A percentile compares a stretch with the other conserved stretches of the same genome.
phyloP scores from a whole-genome alignment of 37 sponge, comb jelly and placozoan genomes.

The Petrosia ficiformis region DNA sequence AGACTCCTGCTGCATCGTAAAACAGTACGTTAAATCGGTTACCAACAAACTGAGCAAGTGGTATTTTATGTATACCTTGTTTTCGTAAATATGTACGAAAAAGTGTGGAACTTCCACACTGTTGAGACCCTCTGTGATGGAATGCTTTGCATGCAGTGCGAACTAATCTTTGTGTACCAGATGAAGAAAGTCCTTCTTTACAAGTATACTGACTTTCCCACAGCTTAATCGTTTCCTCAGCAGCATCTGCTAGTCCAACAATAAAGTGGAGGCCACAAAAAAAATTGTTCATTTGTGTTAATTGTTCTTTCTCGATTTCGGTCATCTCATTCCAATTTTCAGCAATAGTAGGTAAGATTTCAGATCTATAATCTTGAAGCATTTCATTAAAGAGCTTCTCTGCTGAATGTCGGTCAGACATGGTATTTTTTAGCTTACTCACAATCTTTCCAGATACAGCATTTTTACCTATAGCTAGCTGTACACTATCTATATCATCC shows the following conservation, averaged over 20 bases:
- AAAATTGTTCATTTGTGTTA: constrained; percentile 29
- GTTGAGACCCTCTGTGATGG: constrained; percentile 5
- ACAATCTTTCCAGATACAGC: too few species aligned
- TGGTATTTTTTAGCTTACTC: too few species aligned
- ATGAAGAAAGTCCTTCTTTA: too few species aligned
- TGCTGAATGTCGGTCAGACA: too few species aligned
- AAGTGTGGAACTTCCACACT: neutral
- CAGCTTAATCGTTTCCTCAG: constrained; percentile 4
- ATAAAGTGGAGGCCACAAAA: too few species aligned
- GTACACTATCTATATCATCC: constrained; percentile 27
- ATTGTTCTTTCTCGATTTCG: neutral
- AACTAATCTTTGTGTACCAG: constrained; percentile 4
- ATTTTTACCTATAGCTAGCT: too few species aligned
- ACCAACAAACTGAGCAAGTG: constrained; percentile 22
- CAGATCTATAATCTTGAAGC: constrained; percentile 3
- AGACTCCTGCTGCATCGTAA: too few species aligned
- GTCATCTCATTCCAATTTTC: constrained; percentile 9
- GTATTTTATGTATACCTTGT: constrained; percentile 6
- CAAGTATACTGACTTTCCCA: constrained; percentile 10
- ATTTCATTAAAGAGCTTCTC: constrained; percentile 14
- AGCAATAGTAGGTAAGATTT: constrained; percentile 18
- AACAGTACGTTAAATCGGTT: constrained; percentile 45
- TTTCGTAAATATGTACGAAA: neutral
- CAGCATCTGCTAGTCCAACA: constrained; percentile 30
- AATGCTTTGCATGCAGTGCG: too few species aligned